These are phyloP conservation scores for Xylophagus ater DNA, from an alignment of 2,888 invertebrate genomes.

Conservation along the genomic window DNA sequence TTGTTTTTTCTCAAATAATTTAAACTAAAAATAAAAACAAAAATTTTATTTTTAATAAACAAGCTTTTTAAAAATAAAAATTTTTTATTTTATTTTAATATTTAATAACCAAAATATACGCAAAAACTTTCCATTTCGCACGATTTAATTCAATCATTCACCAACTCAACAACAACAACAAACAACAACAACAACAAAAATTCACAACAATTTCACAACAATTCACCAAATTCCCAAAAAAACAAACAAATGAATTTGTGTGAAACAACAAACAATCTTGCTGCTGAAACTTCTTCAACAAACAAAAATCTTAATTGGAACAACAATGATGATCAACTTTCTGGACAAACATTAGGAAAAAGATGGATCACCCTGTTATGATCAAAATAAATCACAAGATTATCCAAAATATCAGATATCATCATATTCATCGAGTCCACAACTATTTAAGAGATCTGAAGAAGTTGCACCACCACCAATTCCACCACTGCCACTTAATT, in stretches of 20 bases:
- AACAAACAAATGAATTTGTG: slow-evolving; percentile 5
- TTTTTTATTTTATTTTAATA: too few relatives aligned
- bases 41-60: background rate
- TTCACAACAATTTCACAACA: background rate
- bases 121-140: slow-evolving; percentile 10
- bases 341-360: slow-evolving; percentile 11
- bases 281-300: background rate
- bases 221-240: background rate
- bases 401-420: slow-evolving; percentile 21
- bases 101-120: too few relatives aligned
- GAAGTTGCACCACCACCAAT: slow-evolving; percentile 55
- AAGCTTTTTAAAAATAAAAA: too few relatives aligned
- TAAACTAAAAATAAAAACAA: too few relatives aligned
- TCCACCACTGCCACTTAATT: slow-evolving; percentile 53
- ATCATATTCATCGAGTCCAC: slow-evolving; percentile 32
- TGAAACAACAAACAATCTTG: background rate
- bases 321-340: background rate
- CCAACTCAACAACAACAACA: background rate
- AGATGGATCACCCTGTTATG: slow-evolving; percentile 21
- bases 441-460: slow-evolving; percentile 27
- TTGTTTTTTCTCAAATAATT: too few relatives aligned
- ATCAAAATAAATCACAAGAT: slow-evolving; percentile 28
- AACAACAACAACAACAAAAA: slow-evolving; percentile 6
- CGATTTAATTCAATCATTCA: slow-evolving; percentile 3
- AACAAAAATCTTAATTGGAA: background rate